Conservation (phyloP, 2,113 vertebrate species). For the Sialia sialis region DNA sequence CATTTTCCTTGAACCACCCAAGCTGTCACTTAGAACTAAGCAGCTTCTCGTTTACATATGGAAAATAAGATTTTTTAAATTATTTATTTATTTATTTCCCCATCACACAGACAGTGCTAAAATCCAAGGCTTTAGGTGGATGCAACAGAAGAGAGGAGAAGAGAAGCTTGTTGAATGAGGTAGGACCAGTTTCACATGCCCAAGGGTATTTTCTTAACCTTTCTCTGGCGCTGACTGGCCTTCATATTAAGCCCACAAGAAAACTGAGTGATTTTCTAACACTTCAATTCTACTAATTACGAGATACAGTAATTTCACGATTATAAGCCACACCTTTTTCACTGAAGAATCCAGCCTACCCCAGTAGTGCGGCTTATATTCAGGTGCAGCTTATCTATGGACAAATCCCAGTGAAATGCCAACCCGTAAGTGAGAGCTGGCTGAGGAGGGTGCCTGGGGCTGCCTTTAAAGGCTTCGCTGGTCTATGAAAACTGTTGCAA, state of each 20-base stretch:
- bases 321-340: no score
- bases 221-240: neutral
- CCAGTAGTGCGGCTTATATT: no score
- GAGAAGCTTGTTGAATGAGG: conserved; percentile 22
- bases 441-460: no score
- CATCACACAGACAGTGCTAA: neutral
- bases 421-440: no score
- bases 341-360: no score
- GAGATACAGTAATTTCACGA: no score
- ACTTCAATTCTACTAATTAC: neutral
- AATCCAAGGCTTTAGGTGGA: neutral
- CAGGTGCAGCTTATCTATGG: no score
- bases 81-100: neutral
- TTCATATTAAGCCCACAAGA: neutral
- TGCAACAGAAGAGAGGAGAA: conserved; percentile 14
- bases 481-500: no score
- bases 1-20: neutral
- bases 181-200: neutral
- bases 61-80: neutral
- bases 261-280: neutral
- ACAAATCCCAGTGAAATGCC: no score
- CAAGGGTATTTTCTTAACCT: neutral
- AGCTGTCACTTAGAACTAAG: neutral
- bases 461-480: no score
- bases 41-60: neutral